These are phyloP conservation scores for Crambe crambe DNA, from an alignment of 37 sponge, comb jelly and placozoan species.

Conservation along the genomic window DNA sequence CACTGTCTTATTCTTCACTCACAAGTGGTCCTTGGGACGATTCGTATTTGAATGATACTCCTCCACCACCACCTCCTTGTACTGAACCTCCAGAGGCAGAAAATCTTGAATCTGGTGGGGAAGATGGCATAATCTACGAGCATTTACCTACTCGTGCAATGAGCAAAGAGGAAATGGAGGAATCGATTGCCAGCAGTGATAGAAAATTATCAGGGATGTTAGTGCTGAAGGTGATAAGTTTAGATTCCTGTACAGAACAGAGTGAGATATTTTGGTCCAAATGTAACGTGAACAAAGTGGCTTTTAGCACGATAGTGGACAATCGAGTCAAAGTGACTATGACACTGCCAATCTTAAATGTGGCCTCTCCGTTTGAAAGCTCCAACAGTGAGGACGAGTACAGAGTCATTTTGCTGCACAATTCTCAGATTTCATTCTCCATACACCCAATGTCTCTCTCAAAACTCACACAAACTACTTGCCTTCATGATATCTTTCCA, in stretches of 20 bases:
- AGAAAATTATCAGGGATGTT: not conserved
- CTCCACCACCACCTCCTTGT: not conserved
- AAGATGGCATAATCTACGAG: not conserved
- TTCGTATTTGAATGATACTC: not conserved
- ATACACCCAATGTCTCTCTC: not conserved
- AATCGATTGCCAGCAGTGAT: not conserved
- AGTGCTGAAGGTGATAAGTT: not conserved
- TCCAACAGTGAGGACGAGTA: not conserved
- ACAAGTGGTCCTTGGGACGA: too few species aligned
- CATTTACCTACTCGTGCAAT: not conserved
- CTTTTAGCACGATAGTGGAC: not conserved
- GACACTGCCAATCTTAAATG: not conserved
- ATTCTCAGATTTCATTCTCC: not conserved
- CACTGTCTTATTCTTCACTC: too few species aligned
- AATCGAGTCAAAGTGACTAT: not conserved
- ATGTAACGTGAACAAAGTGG: not conserved
- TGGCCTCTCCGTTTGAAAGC: not conserved
- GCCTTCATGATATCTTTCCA: not conserved
- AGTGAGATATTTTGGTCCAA: not conserved
- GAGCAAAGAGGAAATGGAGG: not conserved
- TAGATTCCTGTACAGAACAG: not conserved
- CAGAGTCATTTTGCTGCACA: not conserved
- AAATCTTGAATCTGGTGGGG: not conserved
- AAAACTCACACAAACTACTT: not conserved
- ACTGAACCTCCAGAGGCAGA: not conserved